These are phyloP conservation scores for Brachionus asplanchnoidis DNA, from an alignment of 1,140 invertebrate species.

Conservation along the genomic window DNA sequence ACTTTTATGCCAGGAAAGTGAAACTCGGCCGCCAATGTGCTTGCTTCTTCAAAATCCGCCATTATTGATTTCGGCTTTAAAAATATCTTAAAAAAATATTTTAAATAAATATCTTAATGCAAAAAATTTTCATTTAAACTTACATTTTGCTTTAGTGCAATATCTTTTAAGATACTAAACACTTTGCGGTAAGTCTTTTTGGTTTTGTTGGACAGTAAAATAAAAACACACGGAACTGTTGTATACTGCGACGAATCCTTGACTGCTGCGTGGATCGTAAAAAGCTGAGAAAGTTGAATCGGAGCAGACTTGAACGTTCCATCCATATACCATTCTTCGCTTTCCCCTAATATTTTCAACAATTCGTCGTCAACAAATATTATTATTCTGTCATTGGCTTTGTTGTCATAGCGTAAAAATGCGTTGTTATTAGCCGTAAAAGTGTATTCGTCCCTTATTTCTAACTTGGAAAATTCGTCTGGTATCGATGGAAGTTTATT, in stretches of 20 bases:
- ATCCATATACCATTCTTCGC: background rate
- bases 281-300: background rate
- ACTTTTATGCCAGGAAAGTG: background rate
- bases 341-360: background rate
- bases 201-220: background rate
- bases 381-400: background rate
- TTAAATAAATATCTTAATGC: too few species aligned
- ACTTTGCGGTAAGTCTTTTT: background rate
- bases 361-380: background rate
- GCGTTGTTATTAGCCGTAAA: background rate
- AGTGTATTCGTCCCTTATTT: background rate
- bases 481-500: background rate
- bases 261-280: background rate
- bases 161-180: background rate
- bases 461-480: background rate
- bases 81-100: too few species aligned
- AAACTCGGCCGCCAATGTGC: background rate
- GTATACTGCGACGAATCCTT: background rate
- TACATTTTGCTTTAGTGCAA: background rate
- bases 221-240: background rate
- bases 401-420: slow-evolving; percentile 26
- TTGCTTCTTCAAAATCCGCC: slow-evolving; percentile 16
- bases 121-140: background rate
- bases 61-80: background rate
- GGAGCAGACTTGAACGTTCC: background rate